Evolutionary conservation across 2,888 invertebrate genomes (phyloP), one percentile per base, ranked within the genome.

Genomic region (Dusona sp.): DNA sequence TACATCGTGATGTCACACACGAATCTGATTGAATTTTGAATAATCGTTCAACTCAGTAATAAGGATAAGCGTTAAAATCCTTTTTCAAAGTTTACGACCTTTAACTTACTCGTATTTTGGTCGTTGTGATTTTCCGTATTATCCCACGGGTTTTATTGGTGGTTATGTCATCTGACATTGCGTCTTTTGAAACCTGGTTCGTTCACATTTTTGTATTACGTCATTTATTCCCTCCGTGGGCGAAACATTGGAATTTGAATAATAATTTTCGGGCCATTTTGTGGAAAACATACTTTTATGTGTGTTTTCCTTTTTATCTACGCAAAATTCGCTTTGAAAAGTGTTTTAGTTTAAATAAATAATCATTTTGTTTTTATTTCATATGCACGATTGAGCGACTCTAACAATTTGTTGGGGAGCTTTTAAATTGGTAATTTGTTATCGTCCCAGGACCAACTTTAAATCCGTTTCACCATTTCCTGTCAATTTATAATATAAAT

Each of bases 1-100:
- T 64, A 42, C 61, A 48, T 33, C 16, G 48, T 83, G 82, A 83
- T 75, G 74, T 84, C 79, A 75, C 74, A 75, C 68, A 22, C 29
- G 68, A 84, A 68, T 74, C 67, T 65, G 29, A 51, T 54, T 54
- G 45, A 48, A 48, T 51, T 42, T 61, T 19, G 4, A 54, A 48
- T 48, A 9, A 48, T 72, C 33, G 6, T 61, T 7, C 61, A 16
- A 61, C 29, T 29, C 29, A 7, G 2, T 61, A 4, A 11, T 7
- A 61, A 61, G 29, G 29, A 61, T 16, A 29, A 61, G 7, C 13
- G 16, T 16, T 29, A 1, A 16, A 61, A 61, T 16, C 11, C 6
- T 61, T 61, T 61, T 29, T 61, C 29, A 16, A 29, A 6, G 16
- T 29, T 61, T 16, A 16, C 7, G 16, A 29, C 29, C 29, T 61